These are phyloP conservation scores for Exocentrus adspersus DNA, from an alignment of 2,888 invertebrate genomes.

Conservation along the genomic window DNA sequence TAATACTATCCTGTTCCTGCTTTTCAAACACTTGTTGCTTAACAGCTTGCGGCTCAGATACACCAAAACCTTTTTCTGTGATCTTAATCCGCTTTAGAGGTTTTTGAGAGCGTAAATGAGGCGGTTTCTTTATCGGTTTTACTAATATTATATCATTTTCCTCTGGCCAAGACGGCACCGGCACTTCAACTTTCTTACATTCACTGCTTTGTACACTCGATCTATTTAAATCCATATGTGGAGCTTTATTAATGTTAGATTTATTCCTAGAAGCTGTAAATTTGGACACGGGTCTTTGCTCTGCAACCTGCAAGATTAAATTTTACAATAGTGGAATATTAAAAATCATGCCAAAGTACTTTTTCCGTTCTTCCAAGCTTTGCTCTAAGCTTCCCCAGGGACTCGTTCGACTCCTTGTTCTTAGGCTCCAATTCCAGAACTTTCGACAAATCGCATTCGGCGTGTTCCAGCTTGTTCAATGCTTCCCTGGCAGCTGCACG, in stretches of 20 bases:
- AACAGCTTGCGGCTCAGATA: slow-evolving; percentile 27
- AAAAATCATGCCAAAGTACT: too few relatives aligned
- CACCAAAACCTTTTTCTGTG: slow-evolving; percentile 39
- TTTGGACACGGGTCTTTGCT: slow-evolving; percentile 50
- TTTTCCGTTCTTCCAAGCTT: slow-evolving; percentile 32
- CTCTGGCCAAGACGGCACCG: slow-evolving; percentile 58
- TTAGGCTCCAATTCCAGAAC: slow-evolving; percentile 82
- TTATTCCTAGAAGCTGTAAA: slow-evolving; percentile 55
- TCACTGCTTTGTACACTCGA: not conserved
- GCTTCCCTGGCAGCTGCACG: slow-evolving; percentile 80
- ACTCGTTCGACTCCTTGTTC: slow-evolving; percentile 74
- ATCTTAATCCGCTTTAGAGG: slow-evolving; percentile 66
- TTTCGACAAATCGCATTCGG: slow-evolving; percentile 75
- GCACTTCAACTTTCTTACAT: slow-evolving; percentile 60
- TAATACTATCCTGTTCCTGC: slow-evolving; percentile 16
- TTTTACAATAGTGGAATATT: too few relatives aligned
- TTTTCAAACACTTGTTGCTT: slow-evolving; percentile 42
- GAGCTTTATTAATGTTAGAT: slow-evolving; percentile 38
- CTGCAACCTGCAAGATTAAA: slow-evolving; percentile 34
- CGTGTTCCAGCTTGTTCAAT: slow-evolving; percentile 76
- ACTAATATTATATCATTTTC: slow-evolving; percentile 59
- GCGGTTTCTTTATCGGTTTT: slow-evolving; percentile 69
- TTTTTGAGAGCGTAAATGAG: slow-evolving; percentile 73
- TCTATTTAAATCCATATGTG: slow-evolving; percentile 8
- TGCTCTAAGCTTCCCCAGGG: slow-evolving; percentile 67